A percentile compares a stretch with the other conserved stretches of the same genome.
phyloP scores from a whole-genome alignment of 37 sponge, comb jelly and placozoan species.

The Crambe crambe region DNA sequence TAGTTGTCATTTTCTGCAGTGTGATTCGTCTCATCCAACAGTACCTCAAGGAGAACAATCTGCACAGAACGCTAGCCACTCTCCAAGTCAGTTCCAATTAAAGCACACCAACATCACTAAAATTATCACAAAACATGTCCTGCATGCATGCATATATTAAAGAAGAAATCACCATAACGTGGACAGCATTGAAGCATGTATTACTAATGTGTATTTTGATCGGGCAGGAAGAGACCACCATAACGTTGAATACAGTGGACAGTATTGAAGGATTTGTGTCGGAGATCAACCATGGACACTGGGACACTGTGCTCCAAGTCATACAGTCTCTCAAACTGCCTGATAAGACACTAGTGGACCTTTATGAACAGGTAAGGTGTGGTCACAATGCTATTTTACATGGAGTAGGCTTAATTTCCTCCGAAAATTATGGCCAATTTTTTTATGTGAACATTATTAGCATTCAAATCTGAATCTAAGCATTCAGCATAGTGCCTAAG shows the following conservation, averaged over 20 bases:
- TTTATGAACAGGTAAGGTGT: constrained; percentile 87
- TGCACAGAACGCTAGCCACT: constrained; percentile 84
- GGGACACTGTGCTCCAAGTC: constrained; percentile 95
- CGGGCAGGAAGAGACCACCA: constrained; percentile 79
- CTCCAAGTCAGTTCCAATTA: constrained; percentile 63
- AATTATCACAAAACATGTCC: too few species aligned
- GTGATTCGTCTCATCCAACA: constrained; percentile 93
- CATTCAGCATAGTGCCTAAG: too few species aligned
- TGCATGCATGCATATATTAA: background rate
- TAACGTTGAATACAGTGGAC: constrained; percentile 97
- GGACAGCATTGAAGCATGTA: too few species aligned
- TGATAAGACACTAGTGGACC: constrained; percentile 90
- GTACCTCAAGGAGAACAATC: constrained; percentile 96
- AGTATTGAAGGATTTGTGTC: constrained; percentile 95
- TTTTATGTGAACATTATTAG: too few species aligned
- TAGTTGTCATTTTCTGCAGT: constrained; percentile 29
- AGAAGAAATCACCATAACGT: background rate
- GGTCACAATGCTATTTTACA: background rate
- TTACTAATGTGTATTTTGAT: too few species aligned
- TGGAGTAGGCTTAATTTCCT: too few species aligned
- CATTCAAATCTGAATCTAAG: too few species aligned
- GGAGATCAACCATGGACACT: constrained; percentile 98
- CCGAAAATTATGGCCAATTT: too few species aligned
- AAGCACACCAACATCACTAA: background rate
- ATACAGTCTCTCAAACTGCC: constrained; percentile 96